Evolutionary conservation across 2,888 invertebrate genomes (phyloP), one percentile per base, ranked within the genome.

Genomic region (Lepidochitona cinerea): DNA sequence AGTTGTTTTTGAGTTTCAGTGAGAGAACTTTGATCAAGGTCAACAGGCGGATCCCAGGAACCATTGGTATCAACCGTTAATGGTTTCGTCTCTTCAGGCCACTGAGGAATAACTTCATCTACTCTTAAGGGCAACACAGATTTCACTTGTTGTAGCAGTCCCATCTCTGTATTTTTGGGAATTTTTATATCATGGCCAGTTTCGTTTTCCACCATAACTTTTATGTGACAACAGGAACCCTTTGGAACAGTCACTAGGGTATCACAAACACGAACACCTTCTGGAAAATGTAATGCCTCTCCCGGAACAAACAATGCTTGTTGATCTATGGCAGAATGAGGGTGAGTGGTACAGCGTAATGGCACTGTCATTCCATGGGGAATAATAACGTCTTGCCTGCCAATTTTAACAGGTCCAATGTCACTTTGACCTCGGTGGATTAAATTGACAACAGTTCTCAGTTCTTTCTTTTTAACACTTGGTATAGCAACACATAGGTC

Each of bases 11-110:
- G 72, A 0, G 73, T 69, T 29, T 41, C 54, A 0, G 73, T 54
- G 1, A 79, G 54, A 12, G 35, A 64, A 41, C 32, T 32, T 5
- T 26, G 14, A 12, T 64, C 53, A 6, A 79, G 37, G 36, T 78
- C 73, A 14, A 79, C 64, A 2, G 68, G 69, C 32, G 77, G 77
- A 29, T 77, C 73, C 74, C 78, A 79, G 26, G 26, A 23, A 14
- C 23, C n/a, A 14, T 7, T 26, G 7, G 9, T 9, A 29, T 12
- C 7, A 59, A 14, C 41, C 9, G 41, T 41, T 41, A 18, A 41
- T 18, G 9, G 41, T 41, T 9, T 41, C 9, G 41, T 9, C 18
- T 9, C 9, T 9, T 41, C 41, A 41, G 9, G 9, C 18, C 41
- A 12, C 9, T 9, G 41, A 12, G 41, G 41, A 12, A 12, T 9